These are phyloP conservation scores for Panagrolaimus sp. DNA, from an alignment of 1,140 invertebrate genomes.

Conservation along the genomic window DNA sequence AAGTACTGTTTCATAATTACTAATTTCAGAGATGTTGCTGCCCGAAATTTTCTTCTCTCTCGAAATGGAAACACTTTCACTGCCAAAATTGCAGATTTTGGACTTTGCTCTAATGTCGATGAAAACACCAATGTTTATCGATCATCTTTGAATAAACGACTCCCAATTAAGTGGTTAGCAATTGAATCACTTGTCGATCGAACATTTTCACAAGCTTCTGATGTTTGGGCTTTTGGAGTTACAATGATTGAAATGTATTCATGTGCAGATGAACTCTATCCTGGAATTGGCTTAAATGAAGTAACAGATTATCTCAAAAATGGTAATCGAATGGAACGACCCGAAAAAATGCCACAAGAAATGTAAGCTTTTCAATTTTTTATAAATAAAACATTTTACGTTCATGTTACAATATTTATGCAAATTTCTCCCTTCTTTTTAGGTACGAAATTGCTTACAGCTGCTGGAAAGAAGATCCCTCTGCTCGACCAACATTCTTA, in stretches of 20 bases:
- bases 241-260: constrained; percentile 1
- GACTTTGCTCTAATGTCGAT: not conserved
- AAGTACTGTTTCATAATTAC: too few relatives aligned
- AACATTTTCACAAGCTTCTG: constrained; percentile 1
- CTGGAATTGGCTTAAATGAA: not conserved
- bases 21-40: not conserved
- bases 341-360: not conserved
- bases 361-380: not conserved
- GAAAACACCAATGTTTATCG: not conserved
- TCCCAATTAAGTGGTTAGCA: not conserved
- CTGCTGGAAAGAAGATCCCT: not conserved
- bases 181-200: not conserved
- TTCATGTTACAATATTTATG: too few relatives aligned
- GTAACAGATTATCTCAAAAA: not conserved
- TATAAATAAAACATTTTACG: too few relatives aligned
- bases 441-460: not conserved
- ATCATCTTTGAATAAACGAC: not conserved
- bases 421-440: not conserved
- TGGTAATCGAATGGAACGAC: not conserved
- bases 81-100: constrained; percentile 4
- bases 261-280: not conserved
- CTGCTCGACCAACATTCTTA: not conserved
- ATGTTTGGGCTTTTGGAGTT: constrained; percentile 2
- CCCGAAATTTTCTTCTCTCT: not conserved
- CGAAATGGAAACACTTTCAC: not conserved